phyloP scores from a whole-genome alignment of 1,140 invertebrate genomes.

The Lepidurus couesii region DNA sequence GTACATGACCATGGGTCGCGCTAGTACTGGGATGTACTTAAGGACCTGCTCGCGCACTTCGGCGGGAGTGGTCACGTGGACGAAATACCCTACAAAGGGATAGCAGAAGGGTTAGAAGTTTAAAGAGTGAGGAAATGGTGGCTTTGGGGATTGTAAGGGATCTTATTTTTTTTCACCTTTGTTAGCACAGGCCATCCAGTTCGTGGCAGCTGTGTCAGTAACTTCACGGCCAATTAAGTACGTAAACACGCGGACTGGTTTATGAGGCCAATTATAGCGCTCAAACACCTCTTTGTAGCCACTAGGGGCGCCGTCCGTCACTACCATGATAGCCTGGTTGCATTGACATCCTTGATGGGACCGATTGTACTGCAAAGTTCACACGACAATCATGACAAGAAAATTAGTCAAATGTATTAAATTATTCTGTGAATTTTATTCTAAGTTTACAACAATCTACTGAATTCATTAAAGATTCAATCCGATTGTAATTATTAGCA shows the following conservation, averaged over 20 bases:
- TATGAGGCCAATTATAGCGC: slow-evolving; percentile 76
- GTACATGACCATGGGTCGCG: slow-evolving; percentile 72
- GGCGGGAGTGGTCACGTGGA: slow-evolving; percentile 79
- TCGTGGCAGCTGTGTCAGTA: slow-evolving; percentile 80
- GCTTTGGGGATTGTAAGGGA: slow-evolving; percentile 45
- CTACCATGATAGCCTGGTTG: slow-evolving; percentile 97
- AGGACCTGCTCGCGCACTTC: slow-evolving; percentile 92
- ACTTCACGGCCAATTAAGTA: slow-evolving; percentile 95
- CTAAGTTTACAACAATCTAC: too few species aligned
- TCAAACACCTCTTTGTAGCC: slow-evolving; percentile 87
- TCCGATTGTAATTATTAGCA: too few species aligned
- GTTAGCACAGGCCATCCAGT: slow-evolving; percentile 96
- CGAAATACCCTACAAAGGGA: slow-evolving; percentile 70
- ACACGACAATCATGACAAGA: too few species aligned
- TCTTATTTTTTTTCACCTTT: slow-evolving; percentile 65
- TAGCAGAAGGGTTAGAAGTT: slow-evolving; percentile 16
- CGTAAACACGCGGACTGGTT: slow-evolving; percentile 90
- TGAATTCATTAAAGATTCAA: too few species aligned
- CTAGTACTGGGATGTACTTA: slow-evolving; percentile 85
- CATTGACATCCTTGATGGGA: slow-evolving; percentile 76
- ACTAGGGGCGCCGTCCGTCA: slow-evolving; percentile 94
- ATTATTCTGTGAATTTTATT: too few species aligned
- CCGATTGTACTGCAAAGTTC: slow-evolving; percentile 57
- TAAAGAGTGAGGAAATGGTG: slow-evolving; percentile 15
- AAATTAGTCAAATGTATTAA: too few species aligned